Evolutionary conservation across 2,797 vertebrate species (phyloP).

Genomic region (Sylvilagus floridanus): DNA sequence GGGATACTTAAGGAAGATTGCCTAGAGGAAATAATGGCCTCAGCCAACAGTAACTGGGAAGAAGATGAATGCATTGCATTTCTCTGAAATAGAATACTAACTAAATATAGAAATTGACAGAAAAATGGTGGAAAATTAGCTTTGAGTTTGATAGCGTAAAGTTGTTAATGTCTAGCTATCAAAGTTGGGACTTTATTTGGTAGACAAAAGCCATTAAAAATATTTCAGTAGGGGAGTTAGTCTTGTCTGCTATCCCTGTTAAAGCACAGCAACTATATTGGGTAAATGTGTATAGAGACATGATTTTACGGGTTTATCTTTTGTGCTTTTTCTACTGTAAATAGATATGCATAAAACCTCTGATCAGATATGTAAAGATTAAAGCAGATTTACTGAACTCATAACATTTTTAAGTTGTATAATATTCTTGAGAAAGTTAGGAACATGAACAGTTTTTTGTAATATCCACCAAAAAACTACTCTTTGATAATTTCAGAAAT

Average conservation of each 20-base stretch:
- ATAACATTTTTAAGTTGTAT: conserved; percentile 23
- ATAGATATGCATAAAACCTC: background rate
- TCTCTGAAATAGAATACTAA: background rate
- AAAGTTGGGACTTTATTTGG: conserved; percentile 22
- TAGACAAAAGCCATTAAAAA: background rate
- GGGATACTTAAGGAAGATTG: background rate
- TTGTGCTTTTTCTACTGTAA: background rate
- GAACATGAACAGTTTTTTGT: conserved; percentile 4
- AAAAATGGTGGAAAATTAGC: conserved; percentile 25
- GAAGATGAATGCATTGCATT: background rate
- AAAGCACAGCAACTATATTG: background rate
- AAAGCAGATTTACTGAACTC: conserved; percentile 45
- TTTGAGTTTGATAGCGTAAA: background rate
- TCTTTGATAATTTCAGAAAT: conserved; percentile 26
- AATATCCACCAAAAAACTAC: background rate
- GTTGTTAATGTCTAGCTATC: background rate
- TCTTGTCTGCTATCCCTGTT: background rate
- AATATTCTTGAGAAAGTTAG: conserved; percentile 36
- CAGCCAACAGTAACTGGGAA: background rate
- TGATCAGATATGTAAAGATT: conserved; percentile 8
- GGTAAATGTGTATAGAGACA: background rate
- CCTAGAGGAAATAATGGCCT: background rate
- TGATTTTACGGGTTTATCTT: background rate
- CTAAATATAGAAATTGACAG: conserved; percentile 9
- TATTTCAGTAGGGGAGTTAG: conserved; percentile 23